phyloP scores from a whole-genome alignment of 1,140 invertebrate genomes.

The Drosophila mauritiana region DNA sequence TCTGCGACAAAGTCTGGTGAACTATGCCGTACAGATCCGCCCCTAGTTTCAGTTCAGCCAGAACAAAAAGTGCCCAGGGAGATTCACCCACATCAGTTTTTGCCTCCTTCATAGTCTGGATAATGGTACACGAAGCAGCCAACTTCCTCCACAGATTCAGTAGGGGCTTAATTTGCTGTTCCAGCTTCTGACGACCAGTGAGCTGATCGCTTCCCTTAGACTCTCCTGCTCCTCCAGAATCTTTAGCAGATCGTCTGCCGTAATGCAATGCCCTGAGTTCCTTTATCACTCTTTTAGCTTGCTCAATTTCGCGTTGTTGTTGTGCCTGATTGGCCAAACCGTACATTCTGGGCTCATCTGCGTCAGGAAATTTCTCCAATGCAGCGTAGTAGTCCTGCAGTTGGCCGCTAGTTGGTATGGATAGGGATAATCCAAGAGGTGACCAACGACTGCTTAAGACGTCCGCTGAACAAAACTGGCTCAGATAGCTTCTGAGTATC shows the following conservation, averaged over 20 bases:
- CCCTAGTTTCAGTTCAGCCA: conserved; percentile 64
- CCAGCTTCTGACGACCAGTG: conserved; percentile 78
- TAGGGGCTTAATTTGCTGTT: conserved; percentile 88
- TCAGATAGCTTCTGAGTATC: conserved; percentile 90
- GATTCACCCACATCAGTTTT: conserved; percentile 85
- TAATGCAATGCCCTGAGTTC: conserved; percentile 71
- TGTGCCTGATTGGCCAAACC: conserved; percentile 88
- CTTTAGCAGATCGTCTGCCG: conserved; percentile 21
- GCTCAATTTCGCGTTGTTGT: conserved; percentile 65
- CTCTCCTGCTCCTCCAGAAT: neutral
- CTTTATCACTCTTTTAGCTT: conserved; percentile 62
- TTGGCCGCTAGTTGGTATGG: conserved; percentile 85
- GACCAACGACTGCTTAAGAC: conserved; percentile 87
- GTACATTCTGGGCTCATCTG: conserved; percentile 90
- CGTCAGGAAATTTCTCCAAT: conserved; percentile 88
- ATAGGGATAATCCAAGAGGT: conserved; percentile 86
- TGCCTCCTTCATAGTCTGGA: conserved; percentile 46
- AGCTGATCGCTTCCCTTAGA: neutral
- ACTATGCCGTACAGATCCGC: conserved; percentile 59
- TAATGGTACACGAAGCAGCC: conserved; percentile 83
- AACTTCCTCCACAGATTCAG: conserved; percentile 92
- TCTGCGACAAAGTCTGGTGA: conserved; percentile 63
- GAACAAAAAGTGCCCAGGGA: conserved; percentile 86
- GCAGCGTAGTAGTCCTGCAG: conserved; percentile 88
- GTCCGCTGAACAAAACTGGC: conserved; percentile 89